These are phyloP conservation scores for Drosophila subquinaria DNA, from an alignment of 2,888 invertebrate species.

Conservation along the genomic window DNA sequence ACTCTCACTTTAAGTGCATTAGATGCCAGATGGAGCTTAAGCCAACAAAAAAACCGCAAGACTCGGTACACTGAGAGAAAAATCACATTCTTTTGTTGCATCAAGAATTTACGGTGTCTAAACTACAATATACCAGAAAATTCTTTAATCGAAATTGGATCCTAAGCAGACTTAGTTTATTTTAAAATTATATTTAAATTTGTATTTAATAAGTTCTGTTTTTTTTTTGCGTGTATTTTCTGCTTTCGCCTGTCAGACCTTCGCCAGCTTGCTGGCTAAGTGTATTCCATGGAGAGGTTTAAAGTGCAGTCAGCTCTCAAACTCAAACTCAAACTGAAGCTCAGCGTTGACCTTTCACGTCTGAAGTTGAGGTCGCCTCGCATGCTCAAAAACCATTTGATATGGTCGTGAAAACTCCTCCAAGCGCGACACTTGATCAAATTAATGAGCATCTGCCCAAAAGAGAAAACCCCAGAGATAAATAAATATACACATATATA, in stretches of 20 bases:
- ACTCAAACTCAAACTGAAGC: conserved; percentile 3
- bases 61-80: background rate
- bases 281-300: conserved; percentile 25
- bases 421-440: conserved; percentile 62
- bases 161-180: too few relatives aligned
- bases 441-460: conserved; percentile 63
- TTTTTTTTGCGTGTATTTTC: background rate
- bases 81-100: too few relatives aligned
- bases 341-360: conserved; percentile 56
- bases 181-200: too few relatives aligned
- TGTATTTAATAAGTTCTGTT: too few relatives aligned
- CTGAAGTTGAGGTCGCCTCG: conserved; percentile 40
- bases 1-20: conserved; percentile 55
- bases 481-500: background rate
- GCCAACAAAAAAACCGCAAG: conserved; percentile 33
- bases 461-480: conserved; percentile 20
- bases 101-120: too few relatives aligned
- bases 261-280: background rate
- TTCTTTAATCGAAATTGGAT: too few relatives aligned
- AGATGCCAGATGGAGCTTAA: conserved; percentile 32
- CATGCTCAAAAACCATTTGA: conserved; percentile 68
- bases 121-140: too few relatives aligned
- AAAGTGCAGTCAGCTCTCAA: conserved; percentile 45
- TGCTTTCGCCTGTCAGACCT: background rate
- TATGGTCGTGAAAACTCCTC: conserved; percentile 46